These are phyloP conservation scores for Sisyra terminalis DNA, from an alignment of 2,888 invertebrate genomes.

Conservation along the genomic window DNA sequence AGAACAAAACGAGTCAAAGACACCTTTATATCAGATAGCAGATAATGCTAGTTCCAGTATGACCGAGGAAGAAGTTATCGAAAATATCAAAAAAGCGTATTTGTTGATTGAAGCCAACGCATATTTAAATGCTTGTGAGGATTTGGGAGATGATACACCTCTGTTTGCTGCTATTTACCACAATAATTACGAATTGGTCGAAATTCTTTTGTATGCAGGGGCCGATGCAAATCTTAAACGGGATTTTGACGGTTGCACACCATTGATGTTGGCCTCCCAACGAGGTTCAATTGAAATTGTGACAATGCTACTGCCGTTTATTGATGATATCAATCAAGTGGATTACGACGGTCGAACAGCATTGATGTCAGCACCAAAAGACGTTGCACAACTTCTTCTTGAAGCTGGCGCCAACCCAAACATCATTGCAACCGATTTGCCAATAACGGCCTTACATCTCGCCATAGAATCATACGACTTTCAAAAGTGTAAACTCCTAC, in stretches of 20 bases:
- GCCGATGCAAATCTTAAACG: constrained; percentile 5
- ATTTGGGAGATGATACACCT: constrained; percentile 8
- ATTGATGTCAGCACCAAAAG: constrained; percentile 10
- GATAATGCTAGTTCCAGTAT: constrained; percentile 1
- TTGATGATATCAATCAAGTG: constrained; percentile 4
- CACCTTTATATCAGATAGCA: constrained; percentile 9
- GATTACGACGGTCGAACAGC: constrained; percentile 9
- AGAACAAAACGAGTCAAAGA: constrained; percentile 7
- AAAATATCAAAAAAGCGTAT: constrained; percentile 5
- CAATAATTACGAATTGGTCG: neutral
- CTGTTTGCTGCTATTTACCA: constrained; percentile 3
- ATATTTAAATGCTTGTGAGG: constrained; percentile 1
- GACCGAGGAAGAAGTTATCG: neutral
- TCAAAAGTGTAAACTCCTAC: constrained; percentile 8
- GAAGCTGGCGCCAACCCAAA: constrained; percentile 9
- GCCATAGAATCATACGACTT: constrained; percentile 8
- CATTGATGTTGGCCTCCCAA: constrained; percentile 4
- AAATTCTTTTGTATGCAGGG: constrained; percentile 4
- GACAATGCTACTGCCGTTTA: constrained; percentile 1
- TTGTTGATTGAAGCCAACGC: constrained; percentile 3
- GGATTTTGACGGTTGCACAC: constrained; percentile 1
- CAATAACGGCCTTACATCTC: constrained; percentile 10
- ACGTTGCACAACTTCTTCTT: constrained; percentile 8
- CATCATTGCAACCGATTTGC: constrained; percentile 5
- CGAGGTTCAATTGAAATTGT: neutral